These are phyloP conservation scores for Mimas tiliae DNA, from an alignment of 2,888 invertebrate species.

Conservation along the genomic window DNA sequence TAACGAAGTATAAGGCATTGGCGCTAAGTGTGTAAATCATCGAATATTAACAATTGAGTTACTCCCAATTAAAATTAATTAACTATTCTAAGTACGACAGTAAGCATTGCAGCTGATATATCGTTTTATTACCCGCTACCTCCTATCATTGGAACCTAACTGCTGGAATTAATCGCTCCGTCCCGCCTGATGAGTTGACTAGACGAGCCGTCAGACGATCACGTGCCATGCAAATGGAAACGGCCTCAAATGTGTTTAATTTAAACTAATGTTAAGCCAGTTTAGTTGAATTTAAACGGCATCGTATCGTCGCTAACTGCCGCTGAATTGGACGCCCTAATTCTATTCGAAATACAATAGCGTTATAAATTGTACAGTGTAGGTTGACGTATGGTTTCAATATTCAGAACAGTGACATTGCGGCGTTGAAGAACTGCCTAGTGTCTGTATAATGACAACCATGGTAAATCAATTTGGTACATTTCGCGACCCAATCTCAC, in stretches of 20 bases:
- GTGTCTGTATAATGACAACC: background rate
- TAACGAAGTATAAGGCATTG: no score
- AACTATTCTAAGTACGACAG: no score
- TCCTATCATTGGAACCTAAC: constrained; percentile 43
- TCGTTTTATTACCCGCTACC: constrained; percentile 36
- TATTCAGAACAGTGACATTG: background rate
- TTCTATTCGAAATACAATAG: constrained; percentile 21
- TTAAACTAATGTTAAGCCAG: constrained; percentile 56
- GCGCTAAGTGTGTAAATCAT: no score
- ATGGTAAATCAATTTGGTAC: background rate
- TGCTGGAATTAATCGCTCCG: constrained; percentile 68
- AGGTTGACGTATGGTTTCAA: background rate
- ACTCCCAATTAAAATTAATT: no score
- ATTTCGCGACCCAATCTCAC: no score
- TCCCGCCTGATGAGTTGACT: constrained; percentile 73
- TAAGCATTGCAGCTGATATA: no score
- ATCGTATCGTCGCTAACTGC: constrained; percentile 25
- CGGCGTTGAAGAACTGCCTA: background rate
- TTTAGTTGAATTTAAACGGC: constrained; percentile 50
- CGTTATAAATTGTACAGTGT: constrained; percentile 6
- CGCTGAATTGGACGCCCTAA: constrained; percentile 26
- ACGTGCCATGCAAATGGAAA: constrained; percentile 81
- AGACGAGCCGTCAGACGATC: constrained; percentile 78
- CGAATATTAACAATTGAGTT: no score
- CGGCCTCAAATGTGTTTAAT: constrained; percentile 69